These are phyloP conservation scores for Halichondria panicea DNA, from an alignment of 37 sponge, comb jelly and placozoan species.

Conservation along the genomic window DNA sequence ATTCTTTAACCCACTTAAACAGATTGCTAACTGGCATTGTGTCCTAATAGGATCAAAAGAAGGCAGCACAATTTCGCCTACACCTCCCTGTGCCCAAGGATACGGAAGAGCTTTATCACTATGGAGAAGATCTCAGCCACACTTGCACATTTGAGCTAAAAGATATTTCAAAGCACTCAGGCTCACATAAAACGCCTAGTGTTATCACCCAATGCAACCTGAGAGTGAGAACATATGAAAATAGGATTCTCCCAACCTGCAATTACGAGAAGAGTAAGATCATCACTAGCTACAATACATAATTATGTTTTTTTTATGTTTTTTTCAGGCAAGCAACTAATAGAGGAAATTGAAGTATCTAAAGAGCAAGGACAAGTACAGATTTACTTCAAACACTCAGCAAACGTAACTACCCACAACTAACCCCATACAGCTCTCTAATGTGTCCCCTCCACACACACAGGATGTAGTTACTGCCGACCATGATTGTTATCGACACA, in stretches of 20 bases:
- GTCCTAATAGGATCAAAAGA: neutral
- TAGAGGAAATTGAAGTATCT: neutral
- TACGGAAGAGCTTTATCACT: neutral
- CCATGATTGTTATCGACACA: conserved; percentile 10
- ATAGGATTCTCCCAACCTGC: conserved; percentile 41
- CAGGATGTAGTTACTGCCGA: conserved; percentile 47
- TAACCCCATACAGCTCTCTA: neutral
- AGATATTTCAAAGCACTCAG: neutral
- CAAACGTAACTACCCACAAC: conserved; percentile 13
- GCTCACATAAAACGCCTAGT: neutral
- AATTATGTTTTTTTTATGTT: too few species aligned
- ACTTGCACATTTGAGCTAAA: neutral
- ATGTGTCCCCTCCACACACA: too few species aligned
- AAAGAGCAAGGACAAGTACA: conserved; percentile 14
- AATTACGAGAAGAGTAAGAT: conserved; percentile 16
- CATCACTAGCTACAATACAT: too few species aligned
- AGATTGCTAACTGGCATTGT: neutral
- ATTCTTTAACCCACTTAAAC: neutral
- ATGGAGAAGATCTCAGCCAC: neutral
- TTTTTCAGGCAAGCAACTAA: neutral
- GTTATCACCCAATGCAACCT: conserved; percentile 5
- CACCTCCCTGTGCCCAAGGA: neutral
- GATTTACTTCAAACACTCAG: conserved; percentile 4
- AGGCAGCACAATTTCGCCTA: neutral
- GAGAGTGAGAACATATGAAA: neutral